phyloP scores from a whole-genome alignment of 2,797 vertebrate genomes.

The Phoxinus dragarum region DNA sequence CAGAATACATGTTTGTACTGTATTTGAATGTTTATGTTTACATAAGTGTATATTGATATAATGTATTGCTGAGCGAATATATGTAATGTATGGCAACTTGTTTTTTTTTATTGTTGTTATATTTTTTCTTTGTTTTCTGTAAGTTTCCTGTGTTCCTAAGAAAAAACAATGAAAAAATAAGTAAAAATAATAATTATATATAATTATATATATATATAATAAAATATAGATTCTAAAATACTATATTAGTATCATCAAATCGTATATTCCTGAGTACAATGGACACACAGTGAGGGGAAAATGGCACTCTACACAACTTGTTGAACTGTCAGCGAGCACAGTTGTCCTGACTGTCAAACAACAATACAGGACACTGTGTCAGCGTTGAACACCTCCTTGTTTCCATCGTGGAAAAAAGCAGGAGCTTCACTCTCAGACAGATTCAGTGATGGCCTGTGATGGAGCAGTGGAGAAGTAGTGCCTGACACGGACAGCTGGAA shows the following conservation, averaged over 20 bases:
- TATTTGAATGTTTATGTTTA: not conserved
- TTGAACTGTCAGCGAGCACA: conserved; percentile 30
- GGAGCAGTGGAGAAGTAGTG: conserved; percentile 46
- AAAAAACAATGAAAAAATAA: too few relatives aligned
- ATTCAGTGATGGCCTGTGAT: conserved; percentile 44
- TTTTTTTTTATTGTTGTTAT: not conserved
- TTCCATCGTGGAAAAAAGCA: conserved; percentile 37
- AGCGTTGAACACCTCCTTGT: conserved; percentile 47
- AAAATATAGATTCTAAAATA: too few relatives aligned
- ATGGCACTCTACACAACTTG: conserved; percentile 25
- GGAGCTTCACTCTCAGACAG: conserved; percentile 52
- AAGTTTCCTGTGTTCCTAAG: too few relatives aligned
- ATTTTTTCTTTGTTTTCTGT: too few relatives aligned
- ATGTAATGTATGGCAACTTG: not conserved
- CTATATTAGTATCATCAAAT: not conserved
- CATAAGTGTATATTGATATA: not conserved
- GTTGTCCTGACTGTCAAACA: conserved; percentile 42
- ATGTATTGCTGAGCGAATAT: not conserved
- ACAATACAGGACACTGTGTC: conserved; percentile 68
- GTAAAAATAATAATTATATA: too few relatives aligned
- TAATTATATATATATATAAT: not conserved
- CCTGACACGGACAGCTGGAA: conserved; percentile 59
- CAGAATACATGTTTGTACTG: not conserved
- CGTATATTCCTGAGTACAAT: not conserved
- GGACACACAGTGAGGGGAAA: not conserved